Evolutionary conservation across 2,888 invertebrate genomes (phyloP), one percentile per base, ranked within the genome.

Genomic region (Euplagia quadripunctaria): DNA sequence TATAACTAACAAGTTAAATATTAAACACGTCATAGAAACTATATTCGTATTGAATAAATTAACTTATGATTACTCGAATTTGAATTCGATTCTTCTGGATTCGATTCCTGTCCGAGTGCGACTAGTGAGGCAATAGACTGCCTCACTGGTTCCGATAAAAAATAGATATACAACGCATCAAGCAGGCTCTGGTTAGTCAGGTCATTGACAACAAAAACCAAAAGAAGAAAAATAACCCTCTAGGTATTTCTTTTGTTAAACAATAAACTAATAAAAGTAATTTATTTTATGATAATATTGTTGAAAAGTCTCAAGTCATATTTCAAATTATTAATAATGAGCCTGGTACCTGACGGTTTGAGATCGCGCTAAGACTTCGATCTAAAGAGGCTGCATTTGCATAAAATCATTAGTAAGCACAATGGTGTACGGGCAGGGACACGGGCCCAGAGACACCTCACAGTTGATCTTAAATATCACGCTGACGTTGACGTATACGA

Each of bases 401-500:
- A 96, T 96, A 96, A 96, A 96, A 95, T 96, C 96, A 95, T 96
- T 95, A 96, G 96, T 94, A 95, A 95, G 95, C 96, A 96, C 96
- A 96, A 96, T 95, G 95, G 94, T 92, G 93, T 89, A 90, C 94
- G 92, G 91, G 94, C 93, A 94, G 94, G 94, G 95, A 95, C 94
- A 95, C 91, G 94, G 90, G 88, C 87, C 89, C 92, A 94, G 90
- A 90, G 92, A 92, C 94, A 93, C 92, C 93, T 92, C 92, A 93
- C 91, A 92, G 93, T 89, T 91, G 86, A 88, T 91, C 89, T 90
- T 87, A 89, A 90, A 91, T 87, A 90, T 89, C 82, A 84, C 85
- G 88, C 87, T 85, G 89, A 84, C 49, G 78, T 68, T 77, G 74
- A 84, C 71, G 73, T 42, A 73, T 72, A 70, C 70, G 61, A 58